These are phyloP conservation scores for Aromia moschata DNA, from an alignment of 2,888 invertebrate species.

Conservation along the genomic window DNA sequence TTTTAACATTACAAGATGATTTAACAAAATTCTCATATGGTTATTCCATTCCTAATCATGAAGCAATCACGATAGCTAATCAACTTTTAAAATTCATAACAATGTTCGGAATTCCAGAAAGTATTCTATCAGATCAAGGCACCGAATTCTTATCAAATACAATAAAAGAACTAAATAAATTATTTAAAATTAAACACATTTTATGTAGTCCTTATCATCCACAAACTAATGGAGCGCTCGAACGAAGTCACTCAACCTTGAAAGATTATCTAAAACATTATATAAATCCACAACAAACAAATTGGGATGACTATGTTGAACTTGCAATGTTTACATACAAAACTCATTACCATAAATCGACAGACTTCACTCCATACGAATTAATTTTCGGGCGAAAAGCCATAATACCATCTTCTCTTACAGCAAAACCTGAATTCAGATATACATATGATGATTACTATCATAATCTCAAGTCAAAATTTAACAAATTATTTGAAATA, in stretches of 20 bases:
- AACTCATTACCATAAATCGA: constrained; percentile 49
- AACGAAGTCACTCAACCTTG: constrained; percentile 18
- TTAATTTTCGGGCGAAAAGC: constrained; percentile 55
- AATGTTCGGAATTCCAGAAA: constrained; percentile 55
- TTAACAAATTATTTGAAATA: constrained; percentile 39
- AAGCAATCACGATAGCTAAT: constrained; percentile 51
- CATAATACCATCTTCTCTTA: constrained; percentile 46
- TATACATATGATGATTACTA: constrained; percentile 38
- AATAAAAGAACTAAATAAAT: constrained; percentile 50
- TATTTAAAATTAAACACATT: constrained; percentile 52
- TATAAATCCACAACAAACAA: constrained; percentile 43
- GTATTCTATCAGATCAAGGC: constrained; percentile 57
- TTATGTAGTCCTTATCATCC: constrained; percentile 50
- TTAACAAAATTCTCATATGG: constrained; percentile 38
- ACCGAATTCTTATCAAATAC: constrained; percentile 54
- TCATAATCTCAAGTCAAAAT: constrained; percentile 23
- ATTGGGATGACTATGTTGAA: constrained; percentile 52
- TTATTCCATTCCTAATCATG: constrained; percentile 44
- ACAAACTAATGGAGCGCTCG: constrained; percentile 38
- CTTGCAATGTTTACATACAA: constrained; percentile 54
- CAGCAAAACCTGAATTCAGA: constrained; percentile 27
- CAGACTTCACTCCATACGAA: constrained; percentile 54
- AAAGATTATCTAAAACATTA: constrained; percentile 40
- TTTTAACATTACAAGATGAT: constrained; percentile 45
- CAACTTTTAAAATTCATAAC: constrained; percentile 48